phyloP scores from a whole-genome alignment of 2,888 invertebrate species.

The Saturnia pavonia region DNA sequence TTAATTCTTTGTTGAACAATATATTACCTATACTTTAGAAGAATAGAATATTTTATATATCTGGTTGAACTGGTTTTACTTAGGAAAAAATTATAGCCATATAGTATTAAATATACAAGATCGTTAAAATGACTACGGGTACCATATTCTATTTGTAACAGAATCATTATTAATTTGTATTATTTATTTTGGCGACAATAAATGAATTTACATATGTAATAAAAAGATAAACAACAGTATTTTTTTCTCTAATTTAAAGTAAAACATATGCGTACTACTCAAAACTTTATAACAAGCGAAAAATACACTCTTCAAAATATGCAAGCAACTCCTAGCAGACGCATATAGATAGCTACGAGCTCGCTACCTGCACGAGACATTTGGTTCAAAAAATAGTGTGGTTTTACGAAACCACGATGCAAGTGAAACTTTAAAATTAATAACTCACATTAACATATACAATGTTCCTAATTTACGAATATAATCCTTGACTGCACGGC shows the following conservation, averaged over 20 bases:
- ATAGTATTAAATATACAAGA: conserved; percentile 1
- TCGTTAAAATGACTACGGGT: conserved; percentile 7
- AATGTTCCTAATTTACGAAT: too few species aligned
- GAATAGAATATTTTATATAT: conserved; percentile 2
- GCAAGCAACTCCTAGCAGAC: not conserved
- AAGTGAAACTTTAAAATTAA: too few species aligned
- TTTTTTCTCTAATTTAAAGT: not conserved
- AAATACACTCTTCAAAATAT: not conserved
- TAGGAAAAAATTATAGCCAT: not conserved
- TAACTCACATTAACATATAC: too few species aligned
- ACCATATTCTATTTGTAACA: conserved; percentile 18
- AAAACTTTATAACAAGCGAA: not conserved
- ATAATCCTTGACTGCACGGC: too few species aligned
- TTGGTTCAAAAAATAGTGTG: not conserved
- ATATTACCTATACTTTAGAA: not conserved
- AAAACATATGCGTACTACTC: not conserved
- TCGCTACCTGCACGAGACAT: not conserved
- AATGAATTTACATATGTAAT: conserved; percentile 5
- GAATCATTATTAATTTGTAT: not conserved
- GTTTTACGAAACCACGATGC: too few species aligned
- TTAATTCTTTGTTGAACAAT: not conserved
- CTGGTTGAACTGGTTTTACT: not conserved
- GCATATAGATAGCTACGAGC: not conserved
- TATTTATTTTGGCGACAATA: not conserved
- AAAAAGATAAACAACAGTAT: not conserved